Percentiles rank a stretch among this genome's conserved stretches.
Evolutionary conservation across 1,140 invertebrate species (phyloP).

Genomic region (Archegozetes longisetosus): DNA sequence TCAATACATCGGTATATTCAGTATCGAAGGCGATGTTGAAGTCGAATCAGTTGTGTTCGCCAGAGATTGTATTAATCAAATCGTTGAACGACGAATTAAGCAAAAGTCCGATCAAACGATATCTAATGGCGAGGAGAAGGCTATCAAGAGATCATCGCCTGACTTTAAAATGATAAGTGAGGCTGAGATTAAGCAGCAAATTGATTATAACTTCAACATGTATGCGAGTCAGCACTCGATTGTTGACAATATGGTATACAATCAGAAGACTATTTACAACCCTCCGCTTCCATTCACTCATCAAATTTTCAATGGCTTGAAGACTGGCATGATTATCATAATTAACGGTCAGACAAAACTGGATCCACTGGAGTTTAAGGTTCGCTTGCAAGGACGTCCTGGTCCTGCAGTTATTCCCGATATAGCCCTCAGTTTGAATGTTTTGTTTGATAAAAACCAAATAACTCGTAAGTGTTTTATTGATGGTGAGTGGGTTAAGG

Average conservation of each 20-base stretch:
- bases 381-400: neutral
- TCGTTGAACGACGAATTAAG: neutral
- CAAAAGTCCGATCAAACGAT: neutral
- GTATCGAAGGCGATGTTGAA: neutral
- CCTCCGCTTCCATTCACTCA: neutral
- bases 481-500: neutral
- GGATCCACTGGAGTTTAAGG: neutral
- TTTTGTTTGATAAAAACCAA: neutral
- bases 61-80: neutral
- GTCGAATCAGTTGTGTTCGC: neutral
- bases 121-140: neutral
- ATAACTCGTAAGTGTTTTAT: neutral
- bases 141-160: neutral
- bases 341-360: neutral
- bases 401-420: neutral
- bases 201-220: neutral
- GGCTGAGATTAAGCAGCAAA: neutral
- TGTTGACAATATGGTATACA: neutral
- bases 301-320: neutral
- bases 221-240: neutral
- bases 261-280: neutral
- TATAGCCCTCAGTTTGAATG: neutral
- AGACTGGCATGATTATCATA: neutral
- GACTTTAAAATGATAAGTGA: too few species aligned
- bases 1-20: neutral